These are phyloP conservation scores for Lepidocyrtoides sp. DNA, from an alignment of 2,888 invertebrate genomes.

Conservation along the genomic window DNA sequence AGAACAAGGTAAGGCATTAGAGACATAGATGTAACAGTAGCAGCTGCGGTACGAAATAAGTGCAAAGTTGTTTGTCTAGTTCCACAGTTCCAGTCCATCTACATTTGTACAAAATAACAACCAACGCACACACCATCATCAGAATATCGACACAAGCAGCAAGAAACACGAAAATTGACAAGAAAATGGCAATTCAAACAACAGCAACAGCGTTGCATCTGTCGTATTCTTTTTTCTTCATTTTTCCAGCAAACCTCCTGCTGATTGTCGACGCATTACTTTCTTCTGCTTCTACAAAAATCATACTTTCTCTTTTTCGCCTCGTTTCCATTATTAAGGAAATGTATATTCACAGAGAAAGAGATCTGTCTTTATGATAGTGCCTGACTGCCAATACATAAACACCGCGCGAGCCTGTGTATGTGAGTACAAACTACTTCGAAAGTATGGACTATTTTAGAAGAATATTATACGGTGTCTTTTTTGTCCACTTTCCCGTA, in stretches of 20 bases:
- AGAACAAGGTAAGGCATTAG: no score
- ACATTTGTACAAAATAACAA: slow-evolving; percentile 14
- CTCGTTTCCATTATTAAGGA: background rate
- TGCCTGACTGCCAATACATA: background rate
- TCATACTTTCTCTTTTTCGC: background rate
- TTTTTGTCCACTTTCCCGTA: slow-evolving; percentile 37
- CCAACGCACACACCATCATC: background rate
- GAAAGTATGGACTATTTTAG: no score
- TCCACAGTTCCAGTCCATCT: background rate
- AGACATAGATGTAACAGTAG: no score
- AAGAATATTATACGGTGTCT: no score
- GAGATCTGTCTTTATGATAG: background rate
- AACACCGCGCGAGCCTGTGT: background rate
- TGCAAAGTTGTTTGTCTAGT: background rate
- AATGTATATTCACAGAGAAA: background rate
- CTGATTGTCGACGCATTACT: slow-evolving; percentile 40
- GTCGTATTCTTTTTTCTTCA: background rate
- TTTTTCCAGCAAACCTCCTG: slow-evolving; percentile 25
- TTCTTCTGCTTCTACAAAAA: background rate
- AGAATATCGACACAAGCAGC: background rate
- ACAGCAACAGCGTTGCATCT: slow-evolving; percentile 6
- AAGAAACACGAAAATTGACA: slow-evolving; percentile 33
- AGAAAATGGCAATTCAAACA: slow-evolving; percentile 12
- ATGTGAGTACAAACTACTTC: background rate
- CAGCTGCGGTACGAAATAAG: no score